Base-by-base conservation (phyloP, 1,140 invertebrate species). In the Drosophila virilis region DNA sequence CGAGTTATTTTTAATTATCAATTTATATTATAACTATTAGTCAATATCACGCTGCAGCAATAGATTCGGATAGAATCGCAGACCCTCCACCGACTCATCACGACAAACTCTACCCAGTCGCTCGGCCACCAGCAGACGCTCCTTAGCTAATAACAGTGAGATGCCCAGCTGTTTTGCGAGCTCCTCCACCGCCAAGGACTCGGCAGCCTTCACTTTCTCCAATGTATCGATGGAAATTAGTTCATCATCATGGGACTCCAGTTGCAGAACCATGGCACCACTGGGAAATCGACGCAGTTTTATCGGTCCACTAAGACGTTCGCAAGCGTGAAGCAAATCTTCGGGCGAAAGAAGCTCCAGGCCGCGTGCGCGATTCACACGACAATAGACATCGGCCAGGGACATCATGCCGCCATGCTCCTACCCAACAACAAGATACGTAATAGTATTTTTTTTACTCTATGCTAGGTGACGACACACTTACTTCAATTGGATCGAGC, bases 321-420 rank as follows among this genome's bases (percentile, higher is more conserved):
- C 94, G 93, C 98, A 98, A 42, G 98, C 98, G 93, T 97, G 96
- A n/a, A 99, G 93, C 74, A 99, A 93, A 94, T 99, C 98, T 93
- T 99, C 98, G 0, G 98, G 98, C 6, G 98, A 99, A 40, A 99
- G 93, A 6, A 99, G 93, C 93, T 98, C 96, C 45, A 98, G 93
- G 17, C 97, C 97, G 92, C 97, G 94, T 5, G 97, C 97, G 91
- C 97, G 94, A 90, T 99, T 99, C 6, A 99, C 96, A 78, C 98
- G 94, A 93, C 98, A 99, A 93, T 98, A 99, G 6, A 97, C 98
- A 94, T 99, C 99, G 8, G 98, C 96, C 50, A 99, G 92, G 8
- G 97, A 96, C 97, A 99, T 99, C 93, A 99, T 98, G 10, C 98
- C 98, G 42, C 98, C 98, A 91, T 95, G 95, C 91, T 98, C 97